These are phyloP conservation scores for Proisotoma minuta DNA, from an alignment of 2,888 invertebrate genomes.

Conservation along the genomic window DNA sequence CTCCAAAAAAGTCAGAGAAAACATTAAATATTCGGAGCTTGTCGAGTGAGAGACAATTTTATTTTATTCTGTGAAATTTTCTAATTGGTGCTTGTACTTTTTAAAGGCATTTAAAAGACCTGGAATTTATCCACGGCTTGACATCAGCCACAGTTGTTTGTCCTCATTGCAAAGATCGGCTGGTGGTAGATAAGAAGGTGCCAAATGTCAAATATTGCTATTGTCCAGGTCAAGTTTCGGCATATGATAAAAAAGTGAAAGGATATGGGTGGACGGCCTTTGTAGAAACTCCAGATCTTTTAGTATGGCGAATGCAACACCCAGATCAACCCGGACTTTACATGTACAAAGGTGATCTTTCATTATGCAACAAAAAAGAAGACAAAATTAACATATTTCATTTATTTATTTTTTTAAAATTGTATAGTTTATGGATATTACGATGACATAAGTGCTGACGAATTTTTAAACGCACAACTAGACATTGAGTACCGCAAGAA, in stretches of 20 bases:
- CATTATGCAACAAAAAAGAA: no score
- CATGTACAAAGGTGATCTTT: slow-evolving; percentile 66
- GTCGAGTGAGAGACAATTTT: neutral
- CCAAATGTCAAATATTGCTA: slow-evolving; percentile 55
- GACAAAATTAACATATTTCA: neutral
- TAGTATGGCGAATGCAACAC: slow-evolving; percentile 73
- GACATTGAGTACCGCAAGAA: slow-evolving; percentile 69
- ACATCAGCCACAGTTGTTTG: slow-evolving; percentile 57
- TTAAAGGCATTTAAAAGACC: slow-evolving; percentile 56
- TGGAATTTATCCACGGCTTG: slow-evolving; percentile 58
- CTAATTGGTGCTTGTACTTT: slow-evolving; percentile 15
- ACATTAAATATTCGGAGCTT: neutral
- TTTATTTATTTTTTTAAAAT: slow-evolving; percentile 48
- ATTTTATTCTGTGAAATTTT: neutral
- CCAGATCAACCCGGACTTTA: slow-evolving; percentile 61
- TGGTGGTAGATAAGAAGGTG: slow-evolving; percentile 52
- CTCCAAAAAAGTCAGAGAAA: slow-evolving; percentile 15
- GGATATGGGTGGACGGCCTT: slow-evolving; percentile 69
- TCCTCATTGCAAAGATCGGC: slow-evolving; percentile 53
- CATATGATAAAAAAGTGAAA: slow-evolving; percentile 28
- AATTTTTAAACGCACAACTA: slow-evolving; percentile 76
- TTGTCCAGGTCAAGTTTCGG: slow-evolving; percentile 49
- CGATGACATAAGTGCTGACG: slow-evolving; percentile 68
- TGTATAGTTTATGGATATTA: slow-evolving; percentile 69
- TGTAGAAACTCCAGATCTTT: slow-evolving; percentile 70